phyloP scores from a whole-genome alignment of 2,113 vertebrate genomes.

The Tragelaphus buxtoni region DNA sequence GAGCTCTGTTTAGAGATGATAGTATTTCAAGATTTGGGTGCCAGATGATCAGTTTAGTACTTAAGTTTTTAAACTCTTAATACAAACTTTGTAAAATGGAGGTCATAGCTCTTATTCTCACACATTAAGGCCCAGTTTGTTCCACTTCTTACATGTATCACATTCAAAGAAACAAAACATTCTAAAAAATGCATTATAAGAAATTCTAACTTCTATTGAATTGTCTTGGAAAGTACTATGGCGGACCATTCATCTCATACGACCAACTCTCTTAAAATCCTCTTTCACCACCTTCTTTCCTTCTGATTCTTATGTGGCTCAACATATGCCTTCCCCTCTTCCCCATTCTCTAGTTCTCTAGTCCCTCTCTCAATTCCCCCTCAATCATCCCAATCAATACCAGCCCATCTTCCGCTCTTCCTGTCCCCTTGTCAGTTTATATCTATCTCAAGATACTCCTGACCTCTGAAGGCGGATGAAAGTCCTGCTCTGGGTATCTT shows the following conservation, averaged over 20 bases:
- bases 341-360: background rate
- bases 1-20: background rate
- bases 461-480: background rate
- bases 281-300: too few relatives aligned
- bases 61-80: background rate
- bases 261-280: background rate
- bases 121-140: background rate
- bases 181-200: background rate
- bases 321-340: accelerated
- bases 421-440: background rate
- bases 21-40: background rate
- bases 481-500: background rate
- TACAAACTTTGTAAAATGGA: background rate
- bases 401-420: background rate
- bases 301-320: background rate
- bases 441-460: background rate
- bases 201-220: background rate
- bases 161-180: background rate
- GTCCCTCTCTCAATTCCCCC: background rate
- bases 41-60: background rate
- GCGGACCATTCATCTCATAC: background rate
- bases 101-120: background rate
- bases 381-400: background rate
- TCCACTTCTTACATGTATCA: background rate
- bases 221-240: background rate